Percentiles rank a stretch among this genome's conserved stretches.
phyloP scores from a whole-genome alignment of 1,140 invertebrate species.

The Gryon sp. region DNA sequence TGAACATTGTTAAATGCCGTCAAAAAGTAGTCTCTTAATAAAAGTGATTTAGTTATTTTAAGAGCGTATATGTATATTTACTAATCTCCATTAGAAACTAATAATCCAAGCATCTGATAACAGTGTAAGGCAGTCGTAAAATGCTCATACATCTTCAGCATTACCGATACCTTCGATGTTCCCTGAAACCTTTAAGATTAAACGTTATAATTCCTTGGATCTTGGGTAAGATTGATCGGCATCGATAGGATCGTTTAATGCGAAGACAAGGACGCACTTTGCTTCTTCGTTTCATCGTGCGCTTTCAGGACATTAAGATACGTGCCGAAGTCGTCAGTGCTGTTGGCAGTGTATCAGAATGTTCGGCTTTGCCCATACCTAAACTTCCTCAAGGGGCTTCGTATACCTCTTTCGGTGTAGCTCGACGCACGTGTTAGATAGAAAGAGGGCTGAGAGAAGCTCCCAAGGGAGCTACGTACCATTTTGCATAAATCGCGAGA shows the following conservation, averaged over 20 bases:
- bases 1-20: no score
- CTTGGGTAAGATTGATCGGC: constrained; percentile 54
- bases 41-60: no score
- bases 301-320: constrained; percentile 42
- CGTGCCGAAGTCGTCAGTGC: constrained; percentile 48
- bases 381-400: constrained; percentile 62
- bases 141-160: constrained; percentile 21
- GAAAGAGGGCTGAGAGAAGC: constrained; percentile 69
- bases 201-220: constrained; percentile 56
- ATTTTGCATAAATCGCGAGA: constrained; percentile 80
- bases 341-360: constrained; percentile 64
- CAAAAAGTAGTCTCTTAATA: no score
- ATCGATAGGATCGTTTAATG: constrained; percentile 59
- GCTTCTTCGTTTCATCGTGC: constrained; percentile 21
- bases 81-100: constrained; percentile 20
- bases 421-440: constrained; percentile 74
- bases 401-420: constrained; percentile 55
- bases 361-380: constrained; percentile 50
- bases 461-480: constrained; percentile 76
- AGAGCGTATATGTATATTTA: no score
- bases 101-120: constrained; percentile 41
- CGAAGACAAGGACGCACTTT: constrained; percentile 49
- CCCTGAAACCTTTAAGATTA: constrained; percentile 52
- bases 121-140: neutral
- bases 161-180: constrained; percentile 15